Percentiles rank a stretch among this genome's conserved stretches.
phyloP scores from a whole-genome alignment of 2,888 invertebrate species.

The Eristalinus aeneus region DNA sequence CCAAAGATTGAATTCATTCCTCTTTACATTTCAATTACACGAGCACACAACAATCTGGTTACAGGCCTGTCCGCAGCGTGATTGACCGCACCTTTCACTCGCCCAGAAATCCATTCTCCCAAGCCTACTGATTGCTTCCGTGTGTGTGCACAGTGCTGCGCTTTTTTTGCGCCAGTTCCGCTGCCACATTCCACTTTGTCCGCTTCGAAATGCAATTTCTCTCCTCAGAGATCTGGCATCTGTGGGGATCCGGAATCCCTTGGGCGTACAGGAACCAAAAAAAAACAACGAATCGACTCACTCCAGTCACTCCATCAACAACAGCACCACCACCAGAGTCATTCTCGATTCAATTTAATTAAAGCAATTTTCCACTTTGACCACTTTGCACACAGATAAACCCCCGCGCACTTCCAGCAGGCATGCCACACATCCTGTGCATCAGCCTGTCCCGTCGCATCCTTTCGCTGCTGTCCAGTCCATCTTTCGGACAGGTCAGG shows the following conservation, averaged over 20 bases:
- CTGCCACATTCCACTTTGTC: slow-evolving; percentile 24
- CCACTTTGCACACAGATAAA: slow-evolving; percentile 49
- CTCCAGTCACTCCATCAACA: slow-evolving; percentile 12
- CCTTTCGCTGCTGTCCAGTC: slow-evolving; percentile 56
- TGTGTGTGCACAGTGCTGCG: neutral
- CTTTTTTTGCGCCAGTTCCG: slow-evolving; percentile 2
- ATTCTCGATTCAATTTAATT: slow-evolving; percentile 68
- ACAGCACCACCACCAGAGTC: slow-evolving; percentile 32
- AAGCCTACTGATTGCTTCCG: slow-evolving; percentile 5
- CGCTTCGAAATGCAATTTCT: slow-evolving; percentile 56
- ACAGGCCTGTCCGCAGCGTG: slow-evolving; percentile 66
- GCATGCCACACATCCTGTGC: neutral
- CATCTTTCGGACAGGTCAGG: slow-evolving; percentile 63
- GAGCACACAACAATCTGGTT: slow-evolving; percentile 65
- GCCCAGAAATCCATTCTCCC: slow-evolving; percentile 46
- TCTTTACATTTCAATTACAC: slow-evolving; percentile 67
- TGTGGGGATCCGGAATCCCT: neutral
- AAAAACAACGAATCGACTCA: neutral
- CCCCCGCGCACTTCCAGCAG: neutral
- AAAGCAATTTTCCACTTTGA: slow-evolving; percentile 70
- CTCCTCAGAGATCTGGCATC: slow-evolving; percentile 34
- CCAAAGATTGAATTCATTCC: slow-evolving; percentile 50
- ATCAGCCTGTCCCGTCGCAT: slow-evolving; percentile 62
- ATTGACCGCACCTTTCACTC: slow-evolving; percentile 70
- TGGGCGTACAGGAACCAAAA: neutral